A percentile compares a stretch with the other conserved stretches of the same genome.
These are phyloP conservation scores for Dolichallabes microphthalmus DNA, from an alignment of 2,113 vertebrate genomes.

Conservation along the genomic window DNA sequence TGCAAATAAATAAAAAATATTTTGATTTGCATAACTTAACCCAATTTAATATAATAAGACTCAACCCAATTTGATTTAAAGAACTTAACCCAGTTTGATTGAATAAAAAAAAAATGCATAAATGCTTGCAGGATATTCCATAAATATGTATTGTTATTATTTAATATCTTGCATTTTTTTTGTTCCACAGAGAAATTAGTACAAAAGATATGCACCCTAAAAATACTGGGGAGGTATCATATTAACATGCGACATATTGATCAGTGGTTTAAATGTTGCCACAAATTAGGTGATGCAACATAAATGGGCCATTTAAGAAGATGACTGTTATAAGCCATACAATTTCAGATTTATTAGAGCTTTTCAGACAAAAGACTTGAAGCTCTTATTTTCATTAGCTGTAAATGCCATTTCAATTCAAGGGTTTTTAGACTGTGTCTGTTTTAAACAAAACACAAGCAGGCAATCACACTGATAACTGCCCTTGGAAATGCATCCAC, in stretches of 20 bases:
- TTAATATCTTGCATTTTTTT: not conserved
- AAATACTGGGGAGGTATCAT: not conserved
- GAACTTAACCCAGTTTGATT: not conserved
- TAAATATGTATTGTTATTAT: not conserved
- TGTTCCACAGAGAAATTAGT: not conserved
- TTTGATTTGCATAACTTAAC: not conserved
- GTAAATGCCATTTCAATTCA: slow-evolving; percentile 63
- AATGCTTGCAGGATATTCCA: not conserved
- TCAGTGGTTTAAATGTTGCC: slow-evolving; percentile 5
- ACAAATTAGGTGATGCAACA: slow-evolving; percentile 21
- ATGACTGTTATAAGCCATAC: slow-evolving; percentile 53
- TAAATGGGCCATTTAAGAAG: slow-evolving; percentile 42
- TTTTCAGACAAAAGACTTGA: slow-evolving; percentile 50
- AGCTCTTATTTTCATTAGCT: slow-evolving; percentile 63
- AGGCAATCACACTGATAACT: slow-evolving; percentile 70
- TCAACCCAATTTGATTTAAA: too few relatives aligned
- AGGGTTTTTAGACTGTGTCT: slow-evolving; percentile 65
- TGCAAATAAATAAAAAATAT: too few relatives aligned
- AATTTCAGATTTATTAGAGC: slow-evolving; percentile 61
- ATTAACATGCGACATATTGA: slow-evolving; percentile 7
- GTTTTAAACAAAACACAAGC: slow-evolving; percentile 66
- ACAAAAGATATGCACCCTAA: not conserved
- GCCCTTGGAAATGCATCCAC: slow-evolving; percentile 73
- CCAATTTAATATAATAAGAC: too few relatives aligned
- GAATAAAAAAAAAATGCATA: not conserved